Conservation (phyloP, 2,797 vertebrate genomes). For the Coracias cyanogaster region DNA sequence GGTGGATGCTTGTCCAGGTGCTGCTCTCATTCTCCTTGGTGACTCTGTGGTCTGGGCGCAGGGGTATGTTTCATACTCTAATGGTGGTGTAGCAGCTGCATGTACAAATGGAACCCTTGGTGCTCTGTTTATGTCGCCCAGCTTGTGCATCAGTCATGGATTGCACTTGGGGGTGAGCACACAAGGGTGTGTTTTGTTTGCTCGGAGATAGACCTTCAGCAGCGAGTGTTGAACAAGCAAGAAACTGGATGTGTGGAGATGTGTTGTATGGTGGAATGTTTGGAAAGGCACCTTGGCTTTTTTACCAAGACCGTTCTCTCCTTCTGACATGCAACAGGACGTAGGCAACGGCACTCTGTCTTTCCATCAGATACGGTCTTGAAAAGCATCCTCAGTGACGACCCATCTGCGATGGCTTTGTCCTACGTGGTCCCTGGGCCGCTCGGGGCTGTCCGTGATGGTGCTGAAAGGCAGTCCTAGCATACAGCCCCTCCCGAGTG, state of each 20-base stretch:
- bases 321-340: background rate
- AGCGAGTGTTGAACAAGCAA: background rate
- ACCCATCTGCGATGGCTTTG: background rate
- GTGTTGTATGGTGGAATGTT: background rate
- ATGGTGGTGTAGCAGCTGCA: background rate
- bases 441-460: background rate
- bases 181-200: background rate
- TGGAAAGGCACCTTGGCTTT: background rate
- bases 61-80: background rate
- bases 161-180: background rate
- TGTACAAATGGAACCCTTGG: rapidly evolving
- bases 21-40: background rate
- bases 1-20: rapidly evolving
- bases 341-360: background rate
- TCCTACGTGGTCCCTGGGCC: background rate
- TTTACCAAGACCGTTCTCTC: background rate
- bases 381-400: background rate
- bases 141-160: rapidly evolving
- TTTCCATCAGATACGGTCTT: background rate
- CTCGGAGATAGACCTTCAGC: background rate
- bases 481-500: background rate
- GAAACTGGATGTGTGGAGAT: background rate
- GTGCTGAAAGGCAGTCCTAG: background rate
- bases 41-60: background rate
- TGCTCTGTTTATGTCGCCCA: background rate